A percentile compares a stretch with the other conserved stretches of the same genome.
Evolutionary conservation across 2,797 vertebrate genomes (phyloP).

Genomic region (Chelon labrosus): DNA sequence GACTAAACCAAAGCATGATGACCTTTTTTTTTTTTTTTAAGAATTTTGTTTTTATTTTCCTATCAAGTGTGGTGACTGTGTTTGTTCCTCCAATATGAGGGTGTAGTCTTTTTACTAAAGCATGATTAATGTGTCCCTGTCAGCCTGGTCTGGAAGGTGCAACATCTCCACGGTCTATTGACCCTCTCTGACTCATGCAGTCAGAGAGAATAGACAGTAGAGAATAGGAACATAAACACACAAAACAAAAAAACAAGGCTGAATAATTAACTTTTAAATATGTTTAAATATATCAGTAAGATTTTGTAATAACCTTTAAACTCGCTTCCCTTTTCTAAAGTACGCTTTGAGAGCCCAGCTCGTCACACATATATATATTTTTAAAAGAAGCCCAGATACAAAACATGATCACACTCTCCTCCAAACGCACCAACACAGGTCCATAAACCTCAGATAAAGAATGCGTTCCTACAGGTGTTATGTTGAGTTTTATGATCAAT

Average conservation of each 20-base stretch:
- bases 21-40: constrained; percentile 25
- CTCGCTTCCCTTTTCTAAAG: too few relatives aligned
- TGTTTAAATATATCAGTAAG: too few relatives aligned
- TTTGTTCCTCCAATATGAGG: constrained; percentile 57
- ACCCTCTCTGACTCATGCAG: constrained; percentile 79
- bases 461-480: constrained; percentile 17
- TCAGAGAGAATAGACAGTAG: too few relatives aligned
- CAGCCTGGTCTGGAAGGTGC: constrained; percentile 61
- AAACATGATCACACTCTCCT: background rate
- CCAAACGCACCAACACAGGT: background rate
- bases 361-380: too few relatives aligned
- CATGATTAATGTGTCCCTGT: constrained; percentile 75
- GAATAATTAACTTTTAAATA: too few relatives aligned
- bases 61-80: constrained; percentile 26
- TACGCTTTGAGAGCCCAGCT: too few relatives aligned
- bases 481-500: constrained; percentile 39
- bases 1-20: constrained; percentile 1
- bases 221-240: background rate
- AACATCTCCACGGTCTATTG: constrained; percentile 79
- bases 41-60: constrained; percentile 54
- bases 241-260: background rate
- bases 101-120: constrained; percentile 62
- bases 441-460: constrained; percentile 17
- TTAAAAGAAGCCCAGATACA: background rate
- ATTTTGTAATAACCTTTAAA: too few relatives aligned